These are phyloP conservation scores for Glandiceps talaboti DNA, from an alignment of 53 echinoderm and acorn worm species.

Conservation along the genomic window DNA sequence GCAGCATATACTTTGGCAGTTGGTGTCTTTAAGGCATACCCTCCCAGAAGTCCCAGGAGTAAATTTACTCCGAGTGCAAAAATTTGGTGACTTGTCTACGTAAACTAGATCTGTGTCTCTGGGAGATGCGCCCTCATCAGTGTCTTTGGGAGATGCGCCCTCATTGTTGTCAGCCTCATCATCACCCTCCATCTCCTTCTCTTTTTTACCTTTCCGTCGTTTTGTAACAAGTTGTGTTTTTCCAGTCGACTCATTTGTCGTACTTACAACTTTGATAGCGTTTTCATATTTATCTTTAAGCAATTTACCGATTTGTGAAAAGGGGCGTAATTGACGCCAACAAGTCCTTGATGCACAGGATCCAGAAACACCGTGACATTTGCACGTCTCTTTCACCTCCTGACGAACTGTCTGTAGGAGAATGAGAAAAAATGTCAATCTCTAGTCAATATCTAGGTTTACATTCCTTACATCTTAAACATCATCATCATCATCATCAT, in stretches of 20 bases:
- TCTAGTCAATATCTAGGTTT: too few relatives aligned
- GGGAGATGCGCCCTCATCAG: slow-evolving; percentile 9
- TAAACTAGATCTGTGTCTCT: slow-evolving; percentile 49
- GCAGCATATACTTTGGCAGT: slow-evolving; percentile 83
- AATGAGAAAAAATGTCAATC: too few relatives aligned
- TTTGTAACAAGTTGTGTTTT: slow-evolving; percentile 11
- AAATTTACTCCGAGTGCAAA: slow-evolving; percentile 48
- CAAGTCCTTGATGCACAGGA: slow-evolving; percentile 81
- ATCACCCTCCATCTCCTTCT: not conserved
- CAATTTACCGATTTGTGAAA: slow-evolving; percentile 55
- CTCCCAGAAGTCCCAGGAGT: slow-evolving; percentile 59
- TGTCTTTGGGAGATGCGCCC: too few relatives aligned
- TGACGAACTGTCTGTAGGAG: slow-evolving; percentile 44
- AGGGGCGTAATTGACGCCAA: slow-evolving; percentile 74
- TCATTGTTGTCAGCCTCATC: too few relatives aligned
- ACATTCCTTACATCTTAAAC: too few relatives aligned
- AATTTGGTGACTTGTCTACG: slow-evolving; percentile 70
- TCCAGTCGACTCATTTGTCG: not conserved
- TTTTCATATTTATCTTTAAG: slow-evolving; percentile 64
- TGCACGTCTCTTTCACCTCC: slow-evolving; percentile 67
- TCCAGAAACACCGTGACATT: slow-evolving; percentile 93
- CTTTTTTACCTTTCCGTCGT: slow-evolving; percentile 7
- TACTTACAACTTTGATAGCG: slow-evolving; percentile 30
- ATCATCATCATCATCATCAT: too few relatives aligned
- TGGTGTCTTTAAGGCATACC: slow-evolving; percentile 52